Evolutionary conservation across 2,113 vertebrate genomes (phyloP).

Genomic region (Raphicerus campestris): DNA sequence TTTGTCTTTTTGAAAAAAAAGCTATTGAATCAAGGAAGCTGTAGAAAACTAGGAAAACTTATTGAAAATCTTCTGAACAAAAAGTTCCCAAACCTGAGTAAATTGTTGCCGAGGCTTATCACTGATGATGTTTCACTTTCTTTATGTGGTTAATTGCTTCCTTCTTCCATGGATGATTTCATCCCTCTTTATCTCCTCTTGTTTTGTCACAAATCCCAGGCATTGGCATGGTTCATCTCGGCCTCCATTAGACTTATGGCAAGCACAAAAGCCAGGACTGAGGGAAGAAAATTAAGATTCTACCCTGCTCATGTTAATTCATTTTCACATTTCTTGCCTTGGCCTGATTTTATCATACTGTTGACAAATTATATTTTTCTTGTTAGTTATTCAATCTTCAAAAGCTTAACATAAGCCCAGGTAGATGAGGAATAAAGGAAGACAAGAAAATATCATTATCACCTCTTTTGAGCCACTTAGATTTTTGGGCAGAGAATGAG

Average conservation of each 20-base stretch:
- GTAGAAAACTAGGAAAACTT: constrained; percentile 19
- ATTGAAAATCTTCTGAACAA: constrained; percentile 28
- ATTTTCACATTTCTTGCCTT: constrained; percentile 17
- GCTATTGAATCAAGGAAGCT: constrained; percentile 1
- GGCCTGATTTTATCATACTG: neutral
- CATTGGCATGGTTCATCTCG: neutral
- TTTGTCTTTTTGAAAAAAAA: constrained; percentile 6
- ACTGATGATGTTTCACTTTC: neutral
- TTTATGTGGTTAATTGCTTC: constrained; percentile 46
- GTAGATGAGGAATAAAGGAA: neutral
- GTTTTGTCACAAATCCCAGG: constrained; percentile 12
- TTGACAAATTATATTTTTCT: constrained; percentile 21
- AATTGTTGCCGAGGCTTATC: constrained; percentile 10
- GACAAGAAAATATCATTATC: neutral
- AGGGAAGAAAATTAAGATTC: constrained; percentile 1
- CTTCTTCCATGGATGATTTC: neutral
- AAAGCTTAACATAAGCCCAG: neutral
- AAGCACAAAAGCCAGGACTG: neutral
- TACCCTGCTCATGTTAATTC: neutral
- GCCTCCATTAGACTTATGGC: neutral
- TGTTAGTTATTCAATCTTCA: neutral
- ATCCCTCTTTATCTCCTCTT: neutral
- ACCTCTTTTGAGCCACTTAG: neutral
- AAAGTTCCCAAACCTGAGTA: constrained; percentile 28
- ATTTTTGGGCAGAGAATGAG: neutral